Conservation (phyloP, 2,797 vertebrate species). For the Scolopax bukidnonensis region DNA sequence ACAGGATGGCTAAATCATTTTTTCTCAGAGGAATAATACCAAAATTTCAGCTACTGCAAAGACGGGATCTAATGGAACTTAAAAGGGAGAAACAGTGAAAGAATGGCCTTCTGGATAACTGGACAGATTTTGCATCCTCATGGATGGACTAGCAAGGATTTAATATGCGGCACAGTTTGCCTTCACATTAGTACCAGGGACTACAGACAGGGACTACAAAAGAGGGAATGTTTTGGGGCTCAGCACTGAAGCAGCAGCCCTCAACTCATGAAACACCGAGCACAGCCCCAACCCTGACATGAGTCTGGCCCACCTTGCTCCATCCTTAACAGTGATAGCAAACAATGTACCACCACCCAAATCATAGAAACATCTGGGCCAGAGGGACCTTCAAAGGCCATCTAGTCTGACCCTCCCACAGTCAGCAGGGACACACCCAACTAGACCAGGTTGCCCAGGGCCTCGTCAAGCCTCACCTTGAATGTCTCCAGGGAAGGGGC, state of each 20-base stretch:
- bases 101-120: not conserved
- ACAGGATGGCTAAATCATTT: not conserved
- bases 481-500: too few species aligned
- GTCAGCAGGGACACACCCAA: too few species aligned
- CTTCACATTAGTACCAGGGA: too few species aligned
- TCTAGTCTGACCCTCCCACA: too few species aligned
- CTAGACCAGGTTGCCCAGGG: too few species aligned
- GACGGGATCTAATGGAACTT: not conserved
- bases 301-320: not conserved
- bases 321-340: not conserved
- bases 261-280: not conserved
- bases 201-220: accelerated
- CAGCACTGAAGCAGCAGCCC: not conserved
- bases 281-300: accelerated
- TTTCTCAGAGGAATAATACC: not conserved
- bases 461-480: too few species aligned
- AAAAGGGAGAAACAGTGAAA: not conserved
- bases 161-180: not conserved
- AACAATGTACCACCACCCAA: not conserved
- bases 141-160: not conserved
- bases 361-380: too few species aligned
- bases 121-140: not conserved
- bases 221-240: not conserved
- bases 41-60: not conserved
- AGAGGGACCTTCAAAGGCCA: too few species aligned